Evolutionary conservation across 2,113 vertebrate genomes (phyloP).

Genomic region (Lanius collurio): DNA sequence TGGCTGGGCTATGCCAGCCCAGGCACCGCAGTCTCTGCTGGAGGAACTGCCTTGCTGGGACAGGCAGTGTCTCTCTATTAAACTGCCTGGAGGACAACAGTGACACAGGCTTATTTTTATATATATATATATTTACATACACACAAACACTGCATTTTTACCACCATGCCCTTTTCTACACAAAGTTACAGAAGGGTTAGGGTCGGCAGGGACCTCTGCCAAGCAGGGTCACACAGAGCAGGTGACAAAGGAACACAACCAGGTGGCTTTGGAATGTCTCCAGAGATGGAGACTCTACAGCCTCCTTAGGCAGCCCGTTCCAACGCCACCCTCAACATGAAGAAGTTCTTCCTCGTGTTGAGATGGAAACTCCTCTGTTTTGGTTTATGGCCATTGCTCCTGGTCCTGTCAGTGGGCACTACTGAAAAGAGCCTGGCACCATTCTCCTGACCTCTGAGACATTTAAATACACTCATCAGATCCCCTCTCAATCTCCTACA

Average conservation of each 20-base stretch:
- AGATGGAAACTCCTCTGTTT: not conserved
- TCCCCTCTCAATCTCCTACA: not conserved
- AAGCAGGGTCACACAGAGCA: not conserved
- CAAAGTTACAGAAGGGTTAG: not conserved
- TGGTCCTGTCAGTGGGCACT: not conserved
- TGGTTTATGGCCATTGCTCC: not conserved
- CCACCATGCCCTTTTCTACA: not conserved
- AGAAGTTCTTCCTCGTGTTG: not conserved
- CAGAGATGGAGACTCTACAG: not conserved
- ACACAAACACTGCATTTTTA: not conserved
- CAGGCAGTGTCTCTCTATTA: not conserved
- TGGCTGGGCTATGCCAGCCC: not conserved
- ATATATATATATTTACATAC: no score
- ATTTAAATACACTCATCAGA: not conserved
- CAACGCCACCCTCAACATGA: not conserved
- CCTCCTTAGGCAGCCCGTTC: no score
- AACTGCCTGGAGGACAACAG: no score
- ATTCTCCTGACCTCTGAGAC: not conserved
- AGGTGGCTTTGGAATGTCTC: not conserved
- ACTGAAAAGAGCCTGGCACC: not conserved
- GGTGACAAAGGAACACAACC: not conserved
- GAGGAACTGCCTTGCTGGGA: fast-evolving
- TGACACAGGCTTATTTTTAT: not conserved
- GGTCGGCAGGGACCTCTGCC: not conserved
- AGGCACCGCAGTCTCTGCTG: not conserved